Evolutionary conservation across 2,113 vertebrate species (phyloP), one percentile per base, ranked within the genome.

Genomic region (Numenius arquata): DNA sequence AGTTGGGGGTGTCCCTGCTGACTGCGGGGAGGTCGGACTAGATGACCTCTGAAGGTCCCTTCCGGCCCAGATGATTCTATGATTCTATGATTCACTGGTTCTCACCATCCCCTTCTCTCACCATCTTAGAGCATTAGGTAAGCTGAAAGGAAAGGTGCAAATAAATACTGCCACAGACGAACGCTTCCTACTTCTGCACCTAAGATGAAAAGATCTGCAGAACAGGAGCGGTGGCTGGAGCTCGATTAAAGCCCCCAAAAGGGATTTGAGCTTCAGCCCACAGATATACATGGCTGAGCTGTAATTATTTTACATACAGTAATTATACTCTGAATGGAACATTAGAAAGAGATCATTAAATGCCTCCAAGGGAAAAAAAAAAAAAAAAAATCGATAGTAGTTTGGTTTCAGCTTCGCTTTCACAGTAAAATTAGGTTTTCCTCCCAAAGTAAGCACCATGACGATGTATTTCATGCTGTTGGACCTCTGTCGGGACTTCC

Each of bases 291-390:
- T 45, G 87, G 76, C 38, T 65, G 45, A 95, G 61, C 76, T 56
- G 14, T 91, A 95, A 96, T 96, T 95, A 90, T 86, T 89, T 93
- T 66, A 85, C 84, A 68, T 47, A 41, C 13, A 76, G 76, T 96
- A 96, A 96, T 96, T 97, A 95, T 45, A 43, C 26, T 67, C 61
- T 78, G 40, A 95, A 84, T 32, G 76, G 50, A 94, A 93, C 27
- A 88, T 88, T 88, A 95, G 63, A 40, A 84, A 88, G 74, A 89
- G 45, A 89, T 73, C 56, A 76, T 73, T 93, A 92, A 89, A 82
- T 85, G 80, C 68, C 76, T 92, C 65, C 52, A 43, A 38, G 62
- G 45, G 32, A 2, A 1, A 6, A 13, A 13, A 59, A 58, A 12
- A 59, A 58, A 56, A 53, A 56, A 52, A 61, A 52, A 12, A 43